Evolutionary conservation across 1,140 invertebrate species (phyloP), one percentile per base, ranked within the genome.

Genomic region (Drosophila neocordata): DNA sequence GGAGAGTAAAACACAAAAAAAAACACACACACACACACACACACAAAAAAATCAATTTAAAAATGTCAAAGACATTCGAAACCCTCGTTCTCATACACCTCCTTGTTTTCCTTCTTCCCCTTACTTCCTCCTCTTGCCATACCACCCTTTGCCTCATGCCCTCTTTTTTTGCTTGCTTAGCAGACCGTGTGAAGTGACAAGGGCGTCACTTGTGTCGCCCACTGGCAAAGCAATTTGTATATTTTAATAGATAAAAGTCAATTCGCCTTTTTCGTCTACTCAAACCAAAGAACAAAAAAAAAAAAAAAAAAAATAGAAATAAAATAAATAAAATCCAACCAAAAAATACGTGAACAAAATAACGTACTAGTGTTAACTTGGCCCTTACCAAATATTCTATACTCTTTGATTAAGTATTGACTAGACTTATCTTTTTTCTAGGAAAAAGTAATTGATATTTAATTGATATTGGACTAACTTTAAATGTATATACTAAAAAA

Each of bases 171-270:
- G 60, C 64, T 31, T 52, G 77, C 63, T 56, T 77, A 85, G 51
- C 69, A 73, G 69, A 76, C 64, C 81, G 74, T 81, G 65, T 87
- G 77, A 85, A 65, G 61, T 83, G 80, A 84, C 65, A 78, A 84
- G 82, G 66, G 77, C 69, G 81, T 74, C 74, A 79, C 69, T 53
- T 68, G 60, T 55, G 73, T 65, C 65, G 61, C 34, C 65, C 58
- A 20, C 24, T n/a, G 15, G 34, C 51, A 22, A 65, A 65, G 68
- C 65, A 71, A 78, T 81, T 81, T 65, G 63, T 75, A 58, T 78
- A 76, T 79, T 85, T 85, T 73, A 87, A 82, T 88, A 87, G 74
- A 88, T 68, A 66, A 76, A 87, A 82, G 75, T 65, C 62, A 69
- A 65, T 31, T 53, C 63, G 69, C 55, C 31, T 74, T 69, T 71